A percentile compares a stretch with the other conserved stretches of the same genome.
phyloP scores from a whole-genome alignment of 1,140 invertebrate species.

The Globodera rostochiensis region DNA sequence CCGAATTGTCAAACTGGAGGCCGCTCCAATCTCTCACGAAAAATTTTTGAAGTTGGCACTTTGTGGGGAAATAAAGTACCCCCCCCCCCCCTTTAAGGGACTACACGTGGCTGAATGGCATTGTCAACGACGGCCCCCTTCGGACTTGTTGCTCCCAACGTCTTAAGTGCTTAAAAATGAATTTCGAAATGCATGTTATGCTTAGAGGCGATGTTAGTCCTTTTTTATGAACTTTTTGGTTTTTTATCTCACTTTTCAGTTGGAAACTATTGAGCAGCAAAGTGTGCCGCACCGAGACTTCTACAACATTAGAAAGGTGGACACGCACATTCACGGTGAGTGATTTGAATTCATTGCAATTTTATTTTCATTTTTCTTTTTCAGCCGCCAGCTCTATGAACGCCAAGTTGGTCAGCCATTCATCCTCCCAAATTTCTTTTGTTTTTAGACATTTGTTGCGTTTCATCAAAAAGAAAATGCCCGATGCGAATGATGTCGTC shows the following conservation, averaged over 20 bases:
- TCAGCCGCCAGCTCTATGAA: slow-evolving; percentile 93
- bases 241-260: slow-evolving; percentile 75
- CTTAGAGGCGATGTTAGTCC: slow-evolving; percentile 70
- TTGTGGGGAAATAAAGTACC: background rate
- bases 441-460: slow-evolving; percentile 78
- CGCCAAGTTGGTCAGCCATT: slow-evolving; percentile 75
- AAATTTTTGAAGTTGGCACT: slow-evolving; percentile 29
- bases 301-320: slow-evolving; percentile 94
- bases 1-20: background rate
- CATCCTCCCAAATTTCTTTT: background rate
- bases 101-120: slow-evolving; percentile 19
- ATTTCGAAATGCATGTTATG: slow-evolving; percentile 92
- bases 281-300: slow-evolving; percentile 96
- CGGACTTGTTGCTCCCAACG: slow-evolving; percentile 97
- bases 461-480: slow-evolving; percentile 97
- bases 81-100: background rate
- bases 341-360: too few relatives aligned
- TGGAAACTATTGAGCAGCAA: slow-evolving; percentile 83
- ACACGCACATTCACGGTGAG: slow-evolving; percentile 88
- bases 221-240: too few relatives aligned
- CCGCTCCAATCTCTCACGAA: too few relatives aligned
- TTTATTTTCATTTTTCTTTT: background rate
- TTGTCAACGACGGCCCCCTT: slow-evolving; percentile 24
- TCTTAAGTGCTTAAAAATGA: slow-evolving; percentile 90
- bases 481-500: slow-evolving; percentile 83